Base-by-base conservation (phyloP, 2,888 invertebrate species). In the Lasioglossum leucozonium region DNA sequence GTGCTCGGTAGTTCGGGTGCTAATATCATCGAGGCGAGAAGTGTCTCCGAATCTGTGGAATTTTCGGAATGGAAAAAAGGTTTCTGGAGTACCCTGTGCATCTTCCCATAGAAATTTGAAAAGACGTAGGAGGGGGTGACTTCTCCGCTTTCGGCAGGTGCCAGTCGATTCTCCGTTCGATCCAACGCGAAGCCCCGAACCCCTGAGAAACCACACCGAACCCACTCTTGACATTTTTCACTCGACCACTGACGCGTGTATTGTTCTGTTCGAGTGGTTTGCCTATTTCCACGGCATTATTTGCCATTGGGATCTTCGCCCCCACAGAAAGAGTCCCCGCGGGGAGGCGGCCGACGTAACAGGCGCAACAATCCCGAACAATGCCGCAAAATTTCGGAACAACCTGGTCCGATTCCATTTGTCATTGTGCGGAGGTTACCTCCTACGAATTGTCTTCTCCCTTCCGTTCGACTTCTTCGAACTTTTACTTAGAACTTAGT, bases 191-290 rank as follows among this genome's bases (percentile, higher is more conserved):
- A 87, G 82, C 85, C 51, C 37, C 37, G 79, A 73, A 69, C 65
- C 84, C 80, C 72, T 67, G 72, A 51, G 37, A 65, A 74, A 65
- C 74, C 81, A 79, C 81, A 72, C 72, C 37, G 78, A 34, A 71
- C 74, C 75, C 69, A 84, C 83, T 78, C 87, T 77, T 72, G 71
- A 77, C 76, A 80, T 79, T 84, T 82, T 84, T 83, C 84, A 30
- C 79, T 65, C 72, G 69, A 51, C 69, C 80, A 65, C 77, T 67
- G 77, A 84, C 81, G 47, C 74, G 72, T 44, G 58, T 65, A 86
- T 93, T 93, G 93, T 93, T 85, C 87, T 40, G 62, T 58, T 92
- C 91, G 85, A 94, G 93, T 92, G 92, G 92, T 88, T 92, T 87
- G 88, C 86, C 91, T 91, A 91, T 92, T 87, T 87, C 84, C 40